Base-by-base conservation (phyloP, 2,113 vertebrate genomes). In the Ifrita kowaldi region DNA sequence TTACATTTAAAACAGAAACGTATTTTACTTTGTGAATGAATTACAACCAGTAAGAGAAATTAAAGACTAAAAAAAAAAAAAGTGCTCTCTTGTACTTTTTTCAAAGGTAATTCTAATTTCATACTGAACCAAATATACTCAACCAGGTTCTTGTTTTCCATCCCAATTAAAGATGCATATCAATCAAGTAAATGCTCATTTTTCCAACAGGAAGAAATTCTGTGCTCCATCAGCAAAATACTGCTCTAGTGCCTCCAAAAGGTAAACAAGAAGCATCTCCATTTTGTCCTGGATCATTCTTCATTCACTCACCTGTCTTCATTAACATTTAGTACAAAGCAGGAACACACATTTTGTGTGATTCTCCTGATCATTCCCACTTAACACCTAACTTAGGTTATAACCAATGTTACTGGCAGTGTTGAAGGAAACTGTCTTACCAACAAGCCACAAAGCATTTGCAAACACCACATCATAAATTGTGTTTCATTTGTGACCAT, bases 11-110 rank as follows among this genome's bases (percentile, higher is more conserved):
- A 56, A 73, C 33, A 59, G 46, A 84, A 91, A 10, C 17, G 22
- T 80, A 86, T 85, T 94, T 94, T 80, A 73, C 74, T 94, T 80
- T 57, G 24, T 67, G 39, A 95, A 87, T 82, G 0, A 90, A 60
- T 86, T 95, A 63, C 65, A 95, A 84, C 46, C 26, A 56, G 41
- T 50, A 81, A 46, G 60, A 73, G 7, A 84, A 92, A 44, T 53
- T 59, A 83, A 88, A 86, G 47, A 95, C 28, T n/a, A 13, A 82
- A 96, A 93, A 86, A 89, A 71, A 71, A 89, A 68, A 68, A 67
- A 59, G 27, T 3, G 27, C 20, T 37, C 28, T 42, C 47, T 42
- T 41, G 22, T 44, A 57, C 46, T 41, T 82, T 90, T 81, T 89
- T 49, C 13, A 91, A 70, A 95, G 35, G 18, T 78, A 60, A 73